Evolutionary conservation across 2,797 vertebrate species (phyloP).

Genomic region (Phrynocephalus guinanensis): DNA sequence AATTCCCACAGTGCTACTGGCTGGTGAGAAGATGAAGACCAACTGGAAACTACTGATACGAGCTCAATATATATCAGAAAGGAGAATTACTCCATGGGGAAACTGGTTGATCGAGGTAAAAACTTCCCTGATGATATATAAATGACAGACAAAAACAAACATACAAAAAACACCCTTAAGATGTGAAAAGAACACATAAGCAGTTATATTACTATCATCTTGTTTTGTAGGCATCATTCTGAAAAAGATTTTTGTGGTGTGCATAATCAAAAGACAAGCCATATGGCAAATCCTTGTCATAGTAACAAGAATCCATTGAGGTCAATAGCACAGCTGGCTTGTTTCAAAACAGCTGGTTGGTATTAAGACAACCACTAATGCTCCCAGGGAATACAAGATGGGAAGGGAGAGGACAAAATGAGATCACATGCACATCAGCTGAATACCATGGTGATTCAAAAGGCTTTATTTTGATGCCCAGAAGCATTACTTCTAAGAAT

Average conservation of each 20-base stretch:
- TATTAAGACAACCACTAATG: conserved; percentile 1
- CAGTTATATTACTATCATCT: conserved; percentile 68
- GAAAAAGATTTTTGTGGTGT: conserved; percentile 47
- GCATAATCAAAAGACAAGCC: conserved; percentile 42
- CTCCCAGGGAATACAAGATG: background rate
- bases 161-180: background rate
- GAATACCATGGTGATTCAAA: background rate
- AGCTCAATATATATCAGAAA: conserved; percentile 11
- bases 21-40: conserved; percentile 16
- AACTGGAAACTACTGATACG: conserved; percentile 4
- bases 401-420: background rate
- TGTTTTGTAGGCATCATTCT: conserved; percentile 53
- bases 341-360: conserved; percentile 28
- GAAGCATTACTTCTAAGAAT: background rate
- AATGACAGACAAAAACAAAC: conserved; percentile 50
- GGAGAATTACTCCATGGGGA: conserved; percentile 42
- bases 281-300: conserved; percentile 48
- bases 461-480: background rate
- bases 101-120: conserved; percentile 18
- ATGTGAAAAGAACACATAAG: conserved; percentile 49
- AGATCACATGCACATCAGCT: background rate
- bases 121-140: conserved; percentile 48
- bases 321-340: conserved; percentile 1
- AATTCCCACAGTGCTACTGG: fast-evolving
- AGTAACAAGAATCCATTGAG: conserved; percentile 17